Evolutionary conservation across 2,797 vertebrate genomes (phyloP), one percentile per base, ranked within the genome.

Genomic region (Melanotaenia parkinsoni): DNA sequence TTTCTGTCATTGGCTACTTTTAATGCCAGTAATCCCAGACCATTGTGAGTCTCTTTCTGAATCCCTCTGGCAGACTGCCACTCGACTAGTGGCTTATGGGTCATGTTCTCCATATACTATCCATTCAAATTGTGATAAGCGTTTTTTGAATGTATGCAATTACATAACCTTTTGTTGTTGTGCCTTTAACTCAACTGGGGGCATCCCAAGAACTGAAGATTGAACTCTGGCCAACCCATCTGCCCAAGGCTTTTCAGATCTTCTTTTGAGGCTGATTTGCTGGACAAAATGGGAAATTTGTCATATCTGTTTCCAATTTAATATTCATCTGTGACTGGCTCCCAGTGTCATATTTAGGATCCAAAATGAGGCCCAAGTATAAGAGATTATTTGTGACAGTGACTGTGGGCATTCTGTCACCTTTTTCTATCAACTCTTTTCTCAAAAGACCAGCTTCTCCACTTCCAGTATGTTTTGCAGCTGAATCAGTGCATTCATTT

Each of bases 401-500:
- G 22, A 57, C 37, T 58, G 54, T 22, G 20, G 32, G 20, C 12
- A n/a, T 0, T 16, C 26, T 38, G 2, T 37, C 16, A 43, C 40
- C 13, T 5, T 18, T 43, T 43, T 43, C 11, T 9, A 20, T 32
- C 37, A 32, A 26, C 38, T 67, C 45, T 22, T 32, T 38, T 70
- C 4, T 32, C 4, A 50, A 53, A 12, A 50, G 22, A n/a, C 6
- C 0, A 7, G 5, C 47, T 47, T 20, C 51, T 45, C 12, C 14
- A 28, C 33, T 12, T 28, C 1, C 13, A 24, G 16, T 68, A 20
- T 69, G 22, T 64, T 70, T 22, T 61, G 63, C 37, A 16, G 59
- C 76, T 76, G 22, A 72, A 60, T 71, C 40, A 4, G 56, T 12
- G 26, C 68, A 74, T 77, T 59, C 20, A 43, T 33, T 58, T 70